Conservation (phyloP, 2,888 invertebrate genomes). For the Tiliacea citrago region DNA sequence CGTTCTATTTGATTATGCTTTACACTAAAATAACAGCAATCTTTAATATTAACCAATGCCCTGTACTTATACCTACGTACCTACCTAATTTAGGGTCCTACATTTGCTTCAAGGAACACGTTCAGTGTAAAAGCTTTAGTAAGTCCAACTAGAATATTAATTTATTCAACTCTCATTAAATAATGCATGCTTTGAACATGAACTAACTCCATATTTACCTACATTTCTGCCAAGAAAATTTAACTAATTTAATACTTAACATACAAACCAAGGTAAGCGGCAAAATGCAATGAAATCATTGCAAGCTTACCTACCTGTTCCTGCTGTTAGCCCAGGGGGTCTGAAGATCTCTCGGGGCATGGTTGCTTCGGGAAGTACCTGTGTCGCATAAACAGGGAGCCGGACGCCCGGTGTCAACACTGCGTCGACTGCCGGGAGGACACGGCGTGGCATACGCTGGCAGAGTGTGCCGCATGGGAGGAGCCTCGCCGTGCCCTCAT, state of each 20-base stretch:
- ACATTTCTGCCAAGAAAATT: not conserved
- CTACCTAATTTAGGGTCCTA: not conserved
- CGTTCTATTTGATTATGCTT: not conserved
- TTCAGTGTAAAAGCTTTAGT: not conserved
- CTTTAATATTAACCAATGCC: not conserved
- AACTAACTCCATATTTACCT: conserved; percentile 4
- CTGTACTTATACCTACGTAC: not conserved
- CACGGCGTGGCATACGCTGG: too few relatives aligned
- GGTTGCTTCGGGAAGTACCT: too few relatives aligned
- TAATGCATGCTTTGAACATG: conserved; percentile 4
- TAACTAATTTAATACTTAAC: conserved; percentile 26
- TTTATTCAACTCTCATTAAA: conserved; percentile 18
- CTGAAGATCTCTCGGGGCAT: too few relatives aligned
- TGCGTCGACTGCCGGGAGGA: too few relatives aligned
- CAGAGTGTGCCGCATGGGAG: too few relatives aligned
- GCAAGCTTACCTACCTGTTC: conserved; percentile 18
- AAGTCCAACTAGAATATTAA: not conserved
- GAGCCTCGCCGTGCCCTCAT: too few relatives aligned
- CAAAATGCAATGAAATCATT: conserved; percentile 22
- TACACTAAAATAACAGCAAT: not conserved
- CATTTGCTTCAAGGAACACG: not conserved
- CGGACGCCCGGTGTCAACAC: too few relatives aligned
- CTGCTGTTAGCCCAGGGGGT: too few relatives aligned
- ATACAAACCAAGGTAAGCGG: conserved; percentile 5
- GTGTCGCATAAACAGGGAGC: too few relatives aligned